Base-by-base conservation (phyloP, 2,888 invertebrate species). In the Synergus itoensis region DNA sequence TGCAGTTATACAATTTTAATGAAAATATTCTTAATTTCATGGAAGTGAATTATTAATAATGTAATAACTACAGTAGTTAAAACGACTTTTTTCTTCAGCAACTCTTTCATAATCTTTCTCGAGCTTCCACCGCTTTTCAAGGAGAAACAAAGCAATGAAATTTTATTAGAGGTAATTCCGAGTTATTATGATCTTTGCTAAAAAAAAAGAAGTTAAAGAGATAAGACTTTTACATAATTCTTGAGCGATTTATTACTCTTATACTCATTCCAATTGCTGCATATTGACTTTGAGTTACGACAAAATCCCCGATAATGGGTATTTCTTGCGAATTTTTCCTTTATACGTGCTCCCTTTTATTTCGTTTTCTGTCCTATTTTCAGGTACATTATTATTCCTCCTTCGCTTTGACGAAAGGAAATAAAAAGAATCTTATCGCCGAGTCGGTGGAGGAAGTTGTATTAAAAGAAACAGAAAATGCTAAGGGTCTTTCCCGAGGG, bases 11-110 rank as follows among this genome's bases (percentile, higher is more conserved):
- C 36, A 73, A 36, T 73, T 73, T 53, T 73, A 73, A 73, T 53
- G 73, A 73, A 73, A 36, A 73, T n/a, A 73, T 53, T 73, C 48
- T 73, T 73, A 53, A 73, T 73, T 69, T 73, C 36, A 16, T 11
- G 36, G 53, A 73, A 73, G n/a, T 53, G 53, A 73, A 73, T 73
- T 73, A 36, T 36, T 16, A 53, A 48, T 48, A 48, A 69, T 69
- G 28, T 73, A 40, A 73, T 73, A 73, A 73, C 53, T 53, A 12
- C n/a, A 36, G 36, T 36, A 53, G 53, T 53, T 73, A 36, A 21
- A 28, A 21, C 4, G 28, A 21, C 36, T 53, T 36, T 73, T 40
- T 53, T 53, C 73, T 53, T 73, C 4, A 45, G 2, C 12, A 48
- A 69, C 69, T 69, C n/a, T 69, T 73, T 73, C 48, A 48, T 16